Conservation (phyloP, 2,888 invertebrate species). For the Omphaloscelis lunosa region DNA sequence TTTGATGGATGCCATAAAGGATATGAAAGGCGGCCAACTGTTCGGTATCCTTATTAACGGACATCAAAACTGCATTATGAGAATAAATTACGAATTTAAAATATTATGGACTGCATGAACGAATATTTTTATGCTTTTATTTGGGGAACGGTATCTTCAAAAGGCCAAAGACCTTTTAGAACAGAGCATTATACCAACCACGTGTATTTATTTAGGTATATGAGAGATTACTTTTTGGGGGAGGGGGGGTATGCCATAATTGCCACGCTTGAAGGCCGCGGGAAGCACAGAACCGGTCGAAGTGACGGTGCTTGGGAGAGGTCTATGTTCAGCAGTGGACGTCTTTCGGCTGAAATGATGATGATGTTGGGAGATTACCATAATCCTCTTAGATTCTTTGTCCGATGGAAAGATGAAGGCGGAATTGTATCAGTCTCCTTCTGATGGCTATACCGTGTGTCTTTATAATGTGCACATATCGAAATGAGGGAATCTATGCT, state of each 20-base stretch:
- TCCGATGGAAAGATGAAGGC: neutral
- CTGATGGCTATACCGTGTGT: no score
- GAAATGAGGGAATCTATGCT: no score
- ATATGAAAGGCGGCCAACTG: conserved; percentile 33
- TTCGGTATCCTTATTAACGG: conserved; percentile 5
- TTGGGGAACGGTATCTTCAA: neutral
- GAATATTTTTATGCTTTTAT: neutral
- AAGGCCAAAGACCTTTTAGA: neutral
- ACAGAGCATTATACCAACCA: neutral
- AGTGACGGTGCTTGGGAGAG: no score
- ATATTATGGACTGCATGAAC: neutral
- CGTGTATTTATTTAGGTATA: neutral
- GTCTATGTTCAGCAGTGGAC: no score
- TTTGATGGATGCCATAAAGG: conserved; percentile 31
- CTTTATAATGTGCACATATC: no score
- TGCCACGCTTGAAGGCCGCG: no score
- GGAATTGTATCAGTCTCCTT: neutral
- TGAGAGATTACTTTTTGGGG: no score
- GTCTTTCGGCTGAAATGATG: no score
- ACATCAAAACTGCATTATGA: neutral
- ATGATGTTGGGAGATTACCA: no score
- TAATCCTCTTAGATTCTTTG: neutral
- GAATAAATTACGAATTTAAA: conserved; percentile 6
- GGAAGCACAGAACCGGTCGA: no score
- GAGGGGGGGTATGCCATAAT: no score